Base-by-base conservation (phyloP, 2,888 invertebrate genomes). In the Heliconius charithonia region DNA sequence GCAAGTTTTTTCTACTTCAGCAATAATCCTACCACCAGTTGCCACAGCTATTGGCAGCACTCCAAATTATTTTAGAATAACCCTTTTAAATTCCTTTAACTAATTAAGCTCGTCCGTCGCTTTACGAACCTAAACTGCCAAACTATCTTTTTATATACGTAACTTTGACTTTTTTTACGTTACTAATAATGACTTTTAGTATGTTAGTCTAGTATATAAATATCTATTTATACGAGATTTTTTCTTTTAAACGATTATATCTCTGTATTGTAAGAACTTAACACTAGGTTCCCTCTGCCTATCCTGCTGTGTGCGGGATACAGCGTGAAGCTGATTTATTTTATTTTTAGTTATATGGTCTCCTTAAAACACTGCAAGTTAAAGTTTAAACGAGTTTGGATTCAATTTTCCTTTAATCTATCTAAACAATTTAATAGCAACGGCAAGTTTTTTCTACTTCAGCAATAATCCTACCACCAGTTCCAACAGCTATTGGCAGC, bases 61-160 rank as follows among this genome's bases (percentile, higher is more conserved):
- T 89, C 94, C 94, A 94, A 93, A 93, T 93, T 92, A 93, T 93
- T 93, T 81, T 90, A 88, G 92, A 93, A 90, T 90, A 92, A 91
- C 89, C 87, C 83, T 86, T 86, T 87, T 90, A 90, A 87, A 86
- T 86, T 86, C 89, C 89, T 56, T 27, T 56, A 29, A 29, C 22
- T 29, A 29, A 29, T 56, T 71, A 71, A 32, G 13, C 41, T 88
- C 87, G 85, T 82, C 83, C 85, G 86, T 83, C 89, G 89, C 87
- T 91, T 92, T 89, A 89, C 75, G 69, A 41, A 79, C 76, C 65
- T 88, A 85, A 88, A 88, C 88, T 87, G 84, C 83, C 82, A 85
- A 87, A 86, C 86, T 84, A 83, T 86, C 84, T 84, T 87, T 86
- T 85, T 82, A 81, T 82, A 80, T 77, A 78, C 9, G 2, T 27